These are phyloP conservation scores for Andrena haemorrhoa DNA, from an alignment of 2,888 invertebrate species.

Conservation along the genomic window DNA sequence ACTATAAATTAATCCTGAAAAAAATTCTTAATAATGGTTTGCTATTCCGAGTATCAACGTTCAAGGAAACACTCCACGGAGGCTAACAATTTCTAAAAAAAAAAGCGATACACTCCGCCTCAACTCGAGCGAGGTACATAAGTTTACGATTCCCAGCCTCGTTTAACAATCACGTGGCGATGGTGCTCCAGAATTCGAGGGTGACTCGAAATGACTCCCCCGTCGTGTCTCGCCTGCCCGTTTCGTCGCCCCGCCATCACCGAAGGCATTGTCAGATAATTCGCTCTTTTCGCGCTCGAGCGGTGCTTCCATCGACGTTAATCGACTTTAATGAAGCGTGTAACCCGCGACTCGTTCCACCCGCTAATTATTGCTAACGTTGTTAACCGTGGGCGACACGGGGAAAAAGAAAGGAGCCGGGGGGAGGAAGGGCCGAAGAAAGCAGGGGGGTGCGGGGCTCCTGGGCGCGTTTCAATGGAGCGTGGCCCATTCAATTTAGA, in stretches of 20 bases:
- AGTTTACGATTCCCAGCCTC: too few relatives aligned
- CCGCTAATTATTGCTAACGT: slow-evolving; percentile 66
- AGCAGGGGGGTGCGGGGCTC: slow-evolving; percentile 9
- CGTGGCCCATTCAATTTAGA: slow-evolving; percentile 67
- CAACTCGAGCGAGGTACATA: too few relatives aligned
- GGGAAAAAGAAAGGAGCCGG: slow-evolving; percentile 3
- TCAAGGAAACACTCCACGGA: too few relatives aligned
- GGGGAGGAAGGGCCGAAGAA: slow-evolving; percentile 28
- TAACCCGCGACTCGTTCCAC: slow-evolving; percentile 43
- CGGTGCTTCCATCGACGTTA: slow-evolving; percentile 44
- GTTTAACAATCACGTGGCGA: too few relatives aligned
- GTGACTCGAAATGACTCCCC: neutral
- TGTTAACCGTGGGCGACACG: slow-evolving; percentile 46
- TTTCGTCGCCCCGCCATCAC: neutral
- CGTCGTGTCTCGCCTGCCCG: neutral
- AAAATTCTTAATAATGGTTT: too few relatives aligned
- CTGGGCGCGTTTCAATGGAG: slow-evolving; percentile 56
- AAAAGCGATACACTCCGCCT: too few relatives aligned
- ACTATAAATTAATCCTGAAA: too few relatives aligned
- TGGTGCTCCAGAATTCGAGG: too few relatives aligned
- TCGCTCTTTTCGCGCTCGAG: neutral
- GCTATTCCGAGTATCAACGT: too few relatives aligned
- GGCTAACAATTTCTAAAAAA: too few relatives aligned
- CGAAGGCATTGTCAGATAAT: slow-evolving; percentile 19
- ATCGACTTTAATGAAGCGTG: slow-evolving; percentile 53